phyloP scores from a whole-genome alignment of 2,888 invertebrate genomes.

The Acanthoscelides obtectus region DNA sequence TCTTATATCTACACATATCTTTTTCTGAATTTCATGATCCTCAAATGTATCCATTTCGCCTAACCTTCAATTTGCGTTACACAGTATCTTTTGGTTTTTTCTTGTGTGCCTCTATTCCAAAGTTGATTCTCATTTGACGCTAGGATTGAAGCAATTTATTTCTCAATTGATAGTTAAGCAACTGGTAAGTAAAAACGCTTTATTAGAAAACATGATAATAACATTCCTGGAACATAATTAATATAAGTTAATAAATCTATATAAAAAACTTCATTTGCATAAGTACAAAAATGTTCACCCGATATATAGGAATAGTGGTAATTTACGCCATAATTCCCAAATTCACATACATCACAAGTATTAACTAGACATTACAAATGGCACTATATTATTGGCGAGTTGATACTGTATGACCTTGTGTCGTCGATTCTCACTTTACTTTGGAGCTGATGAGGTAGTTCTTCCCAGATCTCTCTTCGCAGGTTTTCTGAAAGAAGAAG shows the following conservation, averaged over 20 bases:
- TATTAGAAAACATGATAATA: not conserved
- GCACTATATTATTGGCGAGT: slow-evolving; percentile 7
- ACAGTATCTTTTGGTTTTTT: too few relatives aligned
- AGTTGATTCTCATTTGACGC: too few relatives aligned
- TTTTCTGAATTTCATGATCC: too few relatives aligned
- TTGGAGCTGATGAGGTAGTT: slow-evolving; percentile 66
- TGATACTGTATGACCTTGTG: slow-evolving; percentile 25
- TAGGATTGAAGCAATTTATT: too few relatives aligned
- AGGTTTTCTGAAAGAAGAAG: slow-evolving; percentile 61
- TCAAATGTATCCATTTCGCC: too few relatives aligned
- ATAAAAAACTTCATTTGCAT: not conserved
- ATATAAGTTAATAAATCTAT: not conserved
- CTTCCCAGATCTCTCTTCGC: slow-evolving; percentile 72
- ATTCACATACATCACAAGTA: not conserved
- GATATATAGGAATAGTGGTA: not conserved
- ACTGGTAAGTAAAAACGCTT: not conserved
- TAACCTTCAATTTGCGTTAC: too few relatives aligned
- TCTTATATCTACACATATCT: too few relatives aligned
- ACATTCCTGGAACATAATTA: not conserved
- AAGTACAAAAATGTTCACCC: not conserved
- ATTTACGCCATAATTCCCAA: not conserved
- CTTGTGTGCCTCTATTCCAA: too few relatives aligned
- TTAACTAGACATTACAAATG: not conserved
- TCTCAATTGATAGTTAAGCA: too few relatives aligned
- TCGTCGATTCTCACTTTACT: slow-evolving; percentile 59